Conservation (phyloP, 2,113 vertebrate species). For the Aptenodytes forsteri region DNA sequence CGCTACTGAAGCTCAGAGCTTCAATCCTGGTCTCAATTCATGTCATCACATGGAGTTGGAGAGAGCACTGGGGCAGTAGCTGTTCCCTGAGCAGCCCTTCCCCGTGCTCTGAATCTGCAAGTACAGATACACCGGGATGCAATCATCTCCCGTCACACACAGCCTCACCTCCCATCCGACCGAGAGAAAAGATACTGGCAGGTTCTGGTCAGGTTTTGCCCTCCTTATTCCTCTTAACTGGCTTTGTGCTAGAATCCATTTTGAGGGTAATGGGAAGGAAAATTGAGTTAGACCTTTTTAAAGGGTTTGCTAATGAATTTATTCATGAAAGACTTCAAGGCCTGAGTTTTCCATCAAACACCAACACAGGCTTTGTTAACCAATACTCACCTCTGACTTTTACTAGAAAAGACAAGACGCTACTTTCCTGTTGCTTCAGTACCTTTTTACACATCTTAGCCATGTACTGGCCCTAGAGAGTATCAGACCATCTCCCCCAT, state of each 20-base stretch:
- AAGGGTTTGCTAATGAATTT: slow-evolving; percentile 57
- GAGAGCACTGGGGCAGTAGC: neutral
- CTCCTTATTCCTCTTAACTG: slow-evolving; percentile 13
- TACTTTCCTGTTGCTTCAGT: neutral
- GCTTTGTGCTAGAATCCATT: slow-evolving; percentile 40
- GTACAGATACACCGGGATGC: neutral
- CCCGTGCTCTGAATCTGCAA: neutral
- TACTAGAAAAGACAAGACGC: neutral
- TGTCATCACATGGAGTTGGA: neutral
- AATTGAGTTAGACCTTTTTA: slow-evolving; percentile 49
- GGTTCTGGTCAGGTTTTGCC: slow-evolving; percentile 10
- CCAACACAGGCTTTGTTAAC: slow-evolving; percentile 3
- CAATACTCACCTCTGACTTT: slow-evolving; percentile 4
- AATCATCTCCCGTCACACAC: neutral
- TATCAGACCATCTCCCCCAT: neutral
- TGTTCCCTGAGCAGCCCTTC: neutral
- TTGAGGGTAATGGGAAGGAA: slow-evolving; percentile 45
- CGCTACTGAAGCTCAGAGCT: neutral
- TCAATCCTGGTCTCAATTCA: neutral
- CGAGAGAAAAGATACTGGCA: neutral
- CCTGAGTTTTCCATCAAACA: slow-evolving; percentile 29
- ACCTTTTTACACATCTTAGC: neutral
- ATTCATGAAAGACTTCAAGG: slow-evolving; percentile 36
- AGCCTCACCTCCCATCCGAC: neutral
- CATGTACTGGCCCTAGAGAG: neutral